Percentiles rank a stretch among this genome's conserved stretches.
These are phyloP conservation scores for Wasmannia auropunctata DNA, from an alignment of 1,140 invertebrate genomes.

Conservation along the genomic window DNA sequence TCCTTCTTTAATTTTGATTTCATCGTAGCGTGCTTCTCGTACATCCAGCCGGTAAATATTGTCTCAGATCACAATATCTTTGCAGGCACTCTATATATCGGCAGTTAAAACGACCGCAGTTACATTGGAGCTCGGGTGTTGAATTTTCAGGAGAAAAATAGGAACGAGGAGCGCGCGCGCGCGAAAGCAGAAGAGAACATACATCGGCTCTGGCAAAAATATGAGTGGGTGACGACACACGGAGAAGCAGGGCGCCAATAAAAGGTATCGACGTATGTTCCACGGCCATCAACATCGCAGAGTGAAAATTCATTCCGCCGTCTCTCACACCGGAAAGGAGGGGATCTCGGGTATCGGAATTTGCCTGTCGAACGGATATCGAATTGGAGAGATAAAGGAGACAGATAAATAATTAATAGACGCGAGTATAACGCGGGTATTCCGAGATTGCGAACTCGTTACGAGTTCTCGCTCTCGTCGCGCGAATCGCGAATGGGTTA, in stretches of 20 bases:
- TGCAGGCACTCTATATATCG: not conserved
- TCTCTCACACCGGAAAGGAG: conserved; percentile 27
- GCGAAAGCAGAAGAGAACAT: conserved; percentile 24
- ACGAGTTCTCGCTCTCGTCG: not conserved
- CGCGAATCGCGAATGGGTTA: conserved; percentile 8
- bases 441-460: not conserved
- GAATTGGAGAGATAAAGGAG: not conserved
- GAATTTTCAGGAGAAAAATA: conserved; percentile 73
- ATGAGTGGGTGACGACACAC: conserved; percentile 59
- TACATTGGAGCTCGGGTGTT: conserved; percentile 66
- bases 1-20: conserved; percentile 9
- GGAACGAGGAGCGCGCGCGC: too few species aligned
- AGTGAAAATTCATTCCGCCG: conserved; percentile 55
- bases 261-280: conserved; percentile 59
- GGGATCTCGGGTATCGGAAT: conserved; percentile 40
- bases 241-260: conserved; percentile 55
- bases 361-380: conserved; percentile 34
- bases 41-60: conserved; percentile 13
- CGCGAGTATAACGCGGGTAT: not conserved
- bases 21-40: not conserved
- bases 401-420: conserved; percentile 42
- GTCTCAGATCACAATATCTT: conserved; percentile 21
- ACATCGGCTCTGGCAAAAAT: conserved; percentile 44
- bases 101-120: conserved; percentile 63
- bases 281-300: conserved; percentile 46